Conservation (phyloP, 2,888 invertebrate species). For the Ophion obscuratus region DNA sequence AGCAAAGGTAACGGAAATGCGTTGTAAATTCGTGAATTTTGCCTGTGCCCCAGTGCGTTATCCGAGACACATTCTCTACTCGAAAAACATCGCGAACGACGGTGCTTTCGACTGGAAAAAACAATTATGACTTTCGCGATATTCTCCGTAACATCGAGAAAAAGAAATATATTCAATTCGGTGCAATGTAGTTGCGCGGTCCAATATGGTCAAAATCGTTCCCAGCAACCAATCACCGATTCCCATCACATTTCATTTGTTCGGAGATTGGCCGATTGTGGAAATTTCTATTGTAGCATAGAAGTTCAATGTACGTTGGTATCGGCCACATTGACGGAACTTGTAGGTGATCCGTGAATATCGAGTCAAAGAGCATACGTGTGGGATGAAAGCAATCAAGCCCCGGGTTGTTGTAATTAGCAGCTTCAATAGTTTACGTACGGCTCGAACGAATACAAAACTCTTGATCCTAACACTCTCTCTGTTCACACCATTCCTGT, state of each 20-base stretch:
- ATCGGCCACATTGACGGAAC: background rate
- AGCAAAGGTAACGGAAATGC: constrained; percentile 34
- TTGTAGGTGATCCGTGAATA: background rate
- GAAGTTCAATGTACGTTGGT: background rate
- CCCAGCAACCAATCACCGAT: background rate
- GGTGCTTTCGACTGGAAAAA: background rate
- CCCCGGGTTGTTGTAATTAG: constrained; percentile 6
- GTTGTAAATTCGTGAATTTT: constrained; percentile 22
- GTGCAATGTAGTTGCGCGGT: background rate
- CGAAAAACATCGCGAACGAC: background rate
- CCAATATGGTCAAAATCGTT: background rate
- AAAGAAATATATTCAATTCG: background rate
- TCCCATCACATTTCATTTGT: background rate
- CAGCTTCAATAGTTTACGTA: background rate
- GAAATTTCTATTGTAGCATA: constrained; percentile 24
- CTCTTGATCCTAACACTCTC: background rate
- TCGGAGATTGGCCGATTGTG: constrained; percentile 3
- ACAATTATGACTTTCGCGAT: background rate
- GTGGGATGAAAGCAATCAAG: constrained; percentile 24
- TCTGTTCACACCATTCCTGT: background rate
- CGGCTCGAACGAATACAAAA: background rate
- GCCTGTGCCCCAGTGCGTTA: constrained; percentile 16
- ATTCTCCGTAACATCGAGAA: background rate
- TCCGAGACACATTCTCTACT: background rate
- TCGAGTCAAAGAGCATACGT: constrained; percentile 1